Conservation (phyloP, 2,113 vertebrate genomes). For the Lepus europaeus region DNA sequence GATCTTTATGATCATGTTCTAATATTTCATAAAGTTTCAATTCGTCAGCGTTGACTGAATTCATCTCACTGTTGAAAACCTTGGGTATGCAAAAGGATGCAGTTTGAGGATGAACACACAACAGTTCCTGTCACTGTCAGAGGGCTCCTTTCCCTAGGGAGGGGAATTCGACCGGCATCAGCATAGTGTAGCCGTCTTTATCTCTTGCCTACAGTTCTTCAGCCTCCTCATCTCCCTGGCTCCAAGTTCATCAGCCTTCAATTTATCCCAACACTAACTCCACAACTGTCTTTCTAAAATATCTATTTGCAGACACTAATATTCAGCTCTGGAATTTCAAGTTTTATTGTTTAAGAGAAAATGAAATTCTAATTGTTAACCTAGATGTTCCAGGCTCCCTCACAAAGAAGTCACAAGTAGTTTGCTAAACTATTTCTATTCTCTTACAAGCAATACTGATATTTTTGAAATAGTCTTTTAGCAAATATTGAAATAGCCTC, state of each 20-base stretch:
- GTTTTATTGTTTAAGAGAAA: background rate
- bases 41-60: background rate
- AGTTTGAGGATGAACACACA: background rate
- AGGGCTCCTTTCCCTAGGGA: too few relatives aligned
- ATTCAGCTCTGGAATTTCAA: background rate
- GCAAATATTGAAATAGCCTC: background rate
- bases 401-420: background rate
- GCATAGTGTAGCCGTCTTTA: rapidly evolving
- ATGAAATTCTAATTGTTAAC: background rate
- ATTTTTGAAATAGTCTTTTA: background rate
- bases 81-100: background rate
- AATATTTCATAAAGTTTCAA: background rate
- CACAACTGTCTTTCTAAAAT: background rate
- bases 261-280: background rate
- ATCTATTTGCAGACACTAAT: background rate
- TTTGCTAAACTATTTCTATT: background rate
- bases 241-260: background rate
- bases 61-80: background rate
- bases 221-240: background rate
- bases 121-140: too few relatives aligned
- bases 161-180: background rate
- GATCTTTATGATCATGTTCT: too few relatives aligned
- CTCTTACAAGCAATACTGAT: background rate
- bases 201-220: background rate
- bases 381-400: background rate